These are phyloP conservation scores for Drosophila parabipectinata DNA, from an alignment of 1,140 invertebrate species.

Conservation along the genomic window DNA sequence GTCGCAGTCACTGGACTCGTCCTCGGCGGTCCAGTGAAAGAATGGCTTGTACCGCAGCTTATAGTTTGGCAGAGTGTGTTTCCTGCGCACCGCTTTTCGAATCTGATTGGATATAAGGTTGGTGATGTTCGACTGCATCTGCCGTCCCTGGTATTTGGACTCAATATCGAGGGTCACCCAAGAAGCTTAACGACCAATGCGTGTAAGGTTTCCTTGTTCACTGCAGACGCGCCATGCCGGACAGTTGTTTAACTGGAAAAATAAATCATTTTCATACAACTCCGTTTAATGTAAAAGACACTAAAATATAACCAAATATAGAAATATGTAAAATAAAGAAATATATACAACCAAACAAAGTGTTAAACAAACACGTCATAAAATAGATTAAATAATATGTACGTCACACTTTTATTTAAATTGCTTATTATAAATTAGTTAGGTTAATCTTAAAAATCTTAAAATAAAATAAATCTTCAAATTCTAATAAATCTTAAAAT, in stretches of 20 bases:
- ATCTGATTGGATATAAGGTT: constrained; percentile 95
- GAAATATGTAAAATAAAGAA: not conserved
- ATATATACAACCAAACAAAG: too few relatives aligned
- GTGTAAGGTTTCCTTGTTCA: constrained; percentile 95
- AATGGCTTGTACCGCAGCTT: constrained; percentile 96
- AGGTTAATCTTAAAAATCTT: too few relatives aligned
- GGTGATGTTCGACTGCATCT: constrained; percentile 94
- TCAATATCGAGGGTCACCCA: constrained; percentile 95
- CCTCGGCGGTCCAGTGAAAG: constrained; percentile 89
- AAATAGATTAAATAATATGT: too few relatives aligned
- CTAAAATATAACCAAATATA: not conserved
- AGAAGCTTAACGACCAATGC: constrained; percentile 97
- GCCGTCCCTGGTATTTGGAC: constrained; percentile 95
- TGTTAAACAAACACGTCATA: too few relatives aligned
- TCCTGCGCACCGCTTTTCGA: constrained; percentile 92
- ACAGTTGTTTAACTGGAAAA: constrained; percentile 90
- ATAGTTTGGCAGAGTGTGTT: constrained; percentile 97
- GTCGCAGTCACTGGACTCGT: constrained; percentile 84
- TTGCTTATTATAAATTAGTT: not conserved
- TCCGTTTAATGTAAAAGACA: not conserved
- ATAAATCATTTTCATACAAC: too few relatives aligned
- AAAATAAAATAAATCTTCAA: too few relatives aligned
- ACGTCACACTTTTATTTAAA: too few relatives aligned
- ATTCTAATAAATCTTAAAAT: too few relatives aligned
- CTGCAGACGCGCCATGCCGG: constrained; percentile 92